Percentiles rank a stretch among this genome's conserved stretches.
Conservation (phyloP, 37 sponge, comb jelly and placozoan species). For the Halisarca cf. caerulea region DNA sequence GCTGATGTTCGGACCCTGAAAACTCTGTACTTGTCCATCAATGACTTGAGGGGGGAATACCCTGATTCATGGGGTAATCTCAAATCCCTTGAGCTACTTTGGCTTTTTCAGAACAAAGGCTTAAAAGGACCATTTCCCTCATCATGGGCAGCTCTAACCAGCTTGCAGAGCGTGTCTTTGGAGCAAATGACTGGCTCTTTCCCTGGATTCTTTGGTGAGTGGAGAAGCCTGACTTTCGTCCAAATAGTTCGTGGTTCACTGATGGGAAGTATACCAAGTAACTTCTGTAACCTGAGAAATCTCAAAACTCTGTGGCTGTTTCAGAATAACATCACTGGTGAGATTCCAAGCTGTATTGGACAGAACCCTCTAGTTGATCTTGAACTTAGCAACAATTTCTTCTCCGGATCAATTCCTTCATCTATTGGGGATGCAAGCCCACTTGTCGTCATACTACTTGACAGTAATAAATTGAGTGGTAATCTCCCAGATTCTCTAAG, state of each 20-base stretch:
- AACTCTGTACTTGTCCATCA: constrained; percentile 48
- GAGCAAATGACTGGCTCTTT: constrained; percentile 57
- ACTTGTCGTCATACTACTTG: constrained; percentile 16
- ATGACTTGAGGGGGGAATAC: constrained; percentile 57
- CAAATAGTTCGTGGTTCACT: constrained; percentile 56
- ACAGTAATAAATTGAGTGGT: constrained; percentile 59
- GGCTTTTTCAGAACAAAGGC: constrained; percentile 67
- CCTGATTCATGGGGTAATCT: constrained; percentile 55
- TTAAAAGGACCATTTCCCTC: constrained; percentile 46
- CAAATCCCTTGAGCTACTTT: constrained; percentile 36
- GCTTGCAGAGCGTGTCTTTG: constrained; percentile 31
- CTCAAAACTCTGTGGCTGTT: constrained; percentile 62
- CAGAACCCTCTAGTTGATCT: constrained; percentile 38
- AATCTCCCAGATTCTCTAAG: constrained; percentile 49
- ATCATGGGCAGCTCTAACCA: constrained; percentile 36
- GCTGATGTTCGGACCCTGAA: neutral
- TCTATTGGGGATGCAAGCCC: constrained; percentile 31
- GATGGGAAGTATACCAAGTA: constrained; percentile 53
- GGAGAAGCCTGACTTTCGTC: constrained; percentile 47
- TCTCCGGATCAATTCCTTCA: constrained; percentile 68
- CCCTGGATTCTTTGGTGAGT: constrained; percentile 63
- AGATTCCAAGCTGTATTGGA: constrained; percentile 63
- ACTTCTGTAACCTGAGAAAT: constrained; percentile 49
- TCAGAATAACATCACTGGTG: constrained; percentile 49
- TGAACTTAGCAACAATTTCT: constrained; percentile 63